phyloP scores from a whole-genome alignment of 2,797 vertebrate species.

The Taeniopygia guttata region DNA sequence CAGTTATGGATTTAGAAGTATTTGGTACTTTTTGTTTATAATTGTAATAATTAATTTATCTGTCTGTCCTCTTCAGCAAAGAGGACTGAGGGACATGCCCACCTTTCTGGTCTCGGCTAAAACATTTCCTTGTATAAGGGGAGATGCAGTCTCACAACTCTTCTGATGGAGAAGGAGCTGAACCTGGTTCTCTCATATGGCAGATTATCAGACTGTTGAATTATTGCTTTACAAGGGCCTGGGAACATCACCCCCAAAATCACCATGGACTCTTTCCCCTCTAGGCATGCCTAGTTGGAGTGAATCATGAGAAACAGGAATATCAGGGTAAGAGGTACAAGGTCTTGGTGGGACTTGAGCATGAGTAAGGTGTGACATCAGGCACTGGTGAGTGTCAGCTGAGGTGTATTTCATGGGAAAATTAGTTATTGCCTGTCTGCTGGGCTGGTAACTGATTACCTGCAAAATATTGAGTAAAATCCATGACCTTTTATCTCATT shows the following conservation, averaged over 20 bases:
- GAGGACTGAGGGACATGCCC: background rate
- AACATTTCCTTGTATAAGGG: background rate
- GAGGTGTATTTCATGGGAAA: background rate
- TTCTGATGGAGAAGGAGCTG: background rate
- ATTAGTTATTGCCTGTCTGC: background rate
- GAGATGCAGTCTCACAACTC: background rate
- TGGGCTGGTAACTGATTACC: background rate
- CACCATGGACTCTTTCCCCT: background rate
- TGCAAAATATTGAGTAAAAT: background rate
- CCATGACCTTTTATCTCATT: background rate
- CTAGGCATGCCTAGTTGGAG: background rate
- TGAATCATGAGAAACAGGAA: background rate
- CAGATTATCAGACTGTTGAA: background rate
- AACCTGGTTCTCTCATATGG: background rate
- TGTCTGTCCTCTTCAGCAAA: background rate
- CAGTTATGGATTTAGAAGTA: background rate
- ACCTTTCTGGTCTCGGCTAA: background rate
- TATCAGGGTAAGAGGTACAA: accelerated
- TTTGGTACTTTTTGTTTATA: background rate
- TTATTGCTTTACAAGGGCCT: background rate
- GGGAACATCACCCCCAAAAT: background rate
- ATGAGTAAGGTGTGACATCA: background rate
- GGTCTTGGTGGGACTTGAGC: background rate
- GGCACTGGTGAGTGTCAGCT: background rate
- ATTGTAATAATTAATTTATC: background rate